phyloP scores from a whole-genome alignment of 2,888 invertebrate species.

The Dioctria rufipes region DNA sequence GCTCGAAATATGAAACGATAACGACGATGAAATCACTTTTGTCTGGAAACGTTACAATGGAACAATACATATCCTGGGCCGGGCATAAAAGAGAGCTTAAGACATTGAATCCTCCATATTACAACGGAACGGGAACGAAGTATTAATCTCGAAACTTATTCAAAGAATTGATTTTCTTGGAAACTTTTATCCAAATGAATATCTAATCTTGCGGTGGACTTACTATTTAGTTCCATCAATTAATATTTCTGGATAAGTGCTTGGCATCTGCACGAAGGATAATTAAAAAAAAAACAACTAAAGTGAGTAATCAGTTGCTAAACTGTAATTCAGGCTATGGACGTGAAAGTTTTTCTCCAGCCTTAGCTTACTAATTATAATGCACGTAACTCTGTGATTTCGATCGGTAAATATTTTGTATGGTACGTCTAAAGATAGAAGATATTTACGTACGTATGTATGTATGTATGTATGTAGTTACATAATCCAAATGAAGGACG shows the following conservation, averaged over 20 bases:
- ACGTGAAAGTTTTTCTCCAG: no score
- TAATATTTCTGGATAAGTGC: no score
- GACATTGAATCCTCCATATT: neutral
- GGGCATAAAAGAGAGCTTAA: constrained; percentile 8
- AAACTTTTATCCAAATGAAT: neutral
- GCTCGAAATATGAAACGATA: neutral
- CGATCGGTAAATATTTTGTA: no score
- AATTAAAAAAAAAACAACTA: neutral
- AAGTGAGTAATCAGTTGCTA: no score
- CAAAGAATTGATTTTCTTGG: neutral
- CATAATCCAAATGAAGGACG: neutral
- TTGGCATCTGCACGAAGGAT: neutral
- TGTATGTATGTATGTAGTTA: no score
- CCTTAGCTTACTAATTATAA: no score
- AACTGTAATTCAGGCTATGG: no score
- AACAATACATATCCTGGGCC: neutral
- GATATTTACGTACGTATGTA: no score
- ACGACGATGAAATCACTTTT: neutral
- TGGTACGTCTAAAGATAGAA: no score
- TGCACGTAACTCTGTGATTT: no score
- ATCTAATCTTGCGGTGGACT: neutral
- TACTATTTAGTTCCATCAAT: no score
- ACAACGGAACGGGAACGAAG: neutral
- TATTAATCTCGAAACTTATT: neutral
- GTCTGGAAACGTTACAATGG: neutral